phyloP scores from a whole-genome alignment of 1,140 invertebrate species.

The Temnothorax curvispinosus region DNA sequence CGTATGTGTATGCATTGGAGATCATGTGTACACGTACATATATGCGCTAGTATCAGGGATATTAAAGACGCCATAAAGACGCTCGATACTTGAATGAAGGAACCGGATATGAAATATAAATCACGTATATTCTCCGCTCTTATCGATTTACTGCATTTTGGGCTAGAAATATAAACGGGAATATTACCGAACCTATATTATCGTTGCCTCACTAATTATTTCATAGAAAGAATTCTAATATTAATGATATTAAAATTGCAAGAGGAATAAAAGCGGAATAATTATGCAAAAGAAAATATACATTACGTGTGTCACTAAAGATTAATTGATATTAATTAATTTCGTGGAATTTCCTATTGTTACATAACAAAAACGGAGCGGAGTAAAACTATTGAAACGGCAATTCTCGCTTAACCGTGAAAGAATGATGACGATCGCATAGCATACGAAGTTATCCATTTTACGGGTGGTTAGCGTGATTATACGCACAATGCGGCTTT shows the following conservation, averaged over 20 bases:
- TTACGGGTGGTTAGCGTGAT: constrained; percentile 81
- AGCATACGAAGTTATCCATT: constrained; percentile 65
- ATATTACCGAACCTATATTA: constrained; percentile 19
- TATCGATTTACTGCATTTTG: constrained; percentile 33
- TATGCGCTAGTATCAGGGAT: constrained; percentile 16
- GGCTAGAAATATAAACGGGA: not conserved
- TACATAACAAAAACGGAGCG: not conserved
- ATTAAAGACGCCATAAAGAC: constrained; percentile 64
- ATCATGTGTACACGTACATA: constrained; percentile 21
- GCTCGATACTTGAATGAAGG: constrained; percentile 39
- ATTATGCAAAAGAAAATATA: not conserved
- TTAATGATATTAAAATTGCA: not conserved
- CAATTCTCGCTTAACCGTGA: constrained; percentile 38
- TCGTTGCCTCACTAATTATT: not conserved
- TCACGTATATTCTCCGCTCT: not conserved
- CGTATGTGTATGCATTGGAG: not conserved
- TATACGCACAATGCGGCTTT: constrained; percentile 82
- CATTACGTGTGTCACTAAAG: not conserved
- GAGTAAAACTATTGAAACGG: constrained; percentile 47
- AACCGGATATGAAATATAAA: constrained; percentile 60
- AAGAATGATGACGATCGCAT: constrained; percentile 44
- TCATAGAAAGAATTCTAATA: not conserved
- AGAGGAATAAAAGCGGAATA: not conserved
- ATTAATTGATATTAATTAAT: constrained; percentile 28
- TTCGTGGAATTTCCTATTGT: not conserved